These are phyloP conservation scores for Dendrocincla fuliginosa DNA, from an alignment of 2,797 vertebrate species.

Conservation along the genomic window DNA sequence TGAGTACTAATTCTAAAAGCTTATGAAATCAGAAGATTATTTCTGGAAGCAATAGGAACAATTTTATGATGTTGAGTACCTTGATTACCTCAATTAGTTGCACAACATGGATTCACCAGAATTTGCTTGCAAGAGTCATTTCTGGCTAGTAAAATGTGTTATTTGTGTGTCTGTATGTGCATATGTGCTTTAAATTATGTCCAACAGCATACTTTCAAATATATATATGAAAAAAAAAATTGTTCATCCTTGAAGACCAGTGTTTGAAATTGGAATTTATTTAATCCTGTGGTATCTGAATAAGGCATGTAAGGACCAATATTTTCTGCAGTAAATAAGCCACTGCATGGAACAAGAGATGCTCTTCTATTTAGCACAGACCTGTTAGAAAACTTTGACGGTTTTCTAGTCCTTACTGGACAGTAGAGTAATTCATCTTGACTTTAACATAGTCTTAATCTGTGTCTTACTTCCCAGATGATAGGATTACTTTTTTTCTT, in stretches of 20 bases:
- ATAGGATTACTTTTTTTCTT: neutral
- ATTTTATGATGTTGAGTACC: slow-evolving; percentile 23
- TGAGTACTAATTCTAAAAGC: slow-evolving; percentile 57
- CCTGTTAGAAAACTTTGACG: neutral
- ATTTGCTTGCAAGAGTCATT: neutral
- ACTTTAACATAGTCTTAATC: neutral
- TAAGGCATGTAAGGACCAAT: neutral
- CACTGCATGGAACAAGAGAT: neutral
- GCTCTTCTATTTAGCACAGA: neutral
- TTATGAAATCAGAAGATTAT: slow-evolving; percentile 66
- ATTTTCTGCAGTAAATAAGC: neutral
- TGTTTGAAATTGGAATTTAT: neutral
- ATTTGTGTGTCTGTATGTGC: neutral
- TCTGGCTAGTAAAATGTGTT: neutral
- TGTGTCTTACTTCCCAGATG: neutral
- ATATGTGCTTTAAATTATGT: neutral
- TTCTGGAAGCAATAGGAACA: slow-evolving; percentile 38
- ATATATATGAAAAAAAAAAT: neutral
- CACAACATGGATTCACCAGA: slow-evolving; percentile 1
- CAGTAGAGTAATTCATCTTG: neutral
- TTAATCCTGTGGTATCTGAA: neutral
- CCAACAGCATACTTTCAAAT: neutral
- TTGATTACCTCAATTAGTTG: slow-evolving; percentile 57
- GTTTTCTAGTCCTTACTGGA: neutral
- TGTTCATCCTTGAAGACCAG: neutral